These are phyloP conservation scores for Spea multiplicata DNA, from an alignment of 2,113 vertebrate species.

Conservation along the genomic window DNA sequence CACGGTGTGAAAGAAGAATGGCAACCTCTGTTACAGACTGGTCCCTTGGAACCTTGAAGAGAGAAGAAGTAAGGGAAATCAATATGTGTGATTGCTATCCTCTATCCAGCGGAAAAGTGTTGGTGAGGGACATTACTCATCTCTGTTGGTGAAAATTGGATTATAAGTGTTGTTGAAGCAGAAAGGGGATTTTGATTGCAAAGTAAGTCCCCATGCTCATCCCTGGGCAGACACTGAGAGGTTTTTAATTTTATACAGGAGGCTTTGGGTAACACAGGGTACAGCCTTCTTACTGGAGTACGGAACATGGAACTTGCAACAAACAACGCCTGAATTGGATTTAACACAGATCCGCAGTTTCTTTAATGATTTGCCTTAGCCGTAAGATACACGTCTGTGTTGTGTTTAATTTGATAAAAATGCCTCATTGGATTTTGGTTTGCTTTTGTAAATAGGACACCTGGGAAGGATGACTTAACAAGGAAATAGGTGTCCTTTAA, in stretches of 20 bases:
- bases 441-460: too few species aligned
- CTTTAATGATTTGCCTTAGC: slow-evolving; percentile 37
- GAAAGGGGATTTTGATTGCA: slow-evolving; percentile 54
- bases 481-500: too few species aligned
- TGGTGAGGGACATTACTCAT: slow-evolving; percentile 55
- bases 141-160: slow-evolving; percentile 53
- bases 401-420: too few species aligned
- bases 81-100: slow-evolving; percentile 52
- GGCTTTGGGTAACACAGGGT: slow-evolving; percentile 23
- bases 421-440: too few species aligned
- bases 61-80: slow-evolving; percentile 52
- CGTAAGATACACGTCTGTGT: too few species aligned
- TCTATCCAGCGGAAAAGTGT: slow-evolving; percentile 40
- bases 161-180: slow-evolving; percentile 53
- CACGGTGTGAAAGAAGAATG: slow-evolving; percentile 22
- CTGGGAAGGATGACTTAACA: too few species aligned
- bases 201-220: slow-evolving; percentile 37
- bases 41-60: slow-evolving; percentile 19
- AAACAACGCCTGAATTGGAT: too few species aligned
- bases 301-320: not conserved
- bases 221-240: slow-evolving; percentile 43
- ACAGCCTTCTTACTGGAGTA: slow-evolving; percentile 23
- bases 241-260: slow-evolving; percentile 40
- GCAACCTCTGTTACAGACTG: slow-evolving; percentile 17
- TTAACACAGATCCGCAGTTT: slow-evolving; percentile 38